phyloP scores from a whole-genome alignment of 2,888 invertebrate species.

The Chrysomela aeneicollis region DNA sequence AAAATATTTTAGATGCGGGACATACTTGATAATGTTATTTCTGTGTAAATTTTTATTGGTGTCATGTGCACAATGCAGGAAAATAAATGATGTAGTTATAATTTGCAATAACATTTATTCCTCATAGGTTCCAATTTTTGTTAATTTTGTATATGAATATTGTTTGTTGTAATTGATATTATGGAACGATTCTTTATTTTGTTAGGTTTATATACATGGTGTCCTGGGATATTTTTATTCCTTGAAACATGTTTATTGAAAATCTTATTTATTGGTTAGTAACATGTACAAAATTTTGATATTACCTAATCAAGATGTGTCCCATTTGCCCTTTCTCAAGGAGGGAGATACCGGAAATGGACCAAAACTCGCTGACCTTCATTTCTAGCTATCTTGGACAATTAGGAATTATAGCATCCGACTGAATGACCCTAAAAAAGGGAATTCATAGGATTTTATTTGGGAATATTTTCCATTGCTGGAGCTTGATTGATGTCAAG shows the following conservation, averaged over 20 bases:
- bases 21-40: constrained; percentile 23
- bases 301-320: too few species aligned
- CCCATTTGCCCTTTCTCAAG: too few species aligned
- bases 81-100: constrained; percentile 19
- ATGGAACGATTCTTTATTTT: background rate
- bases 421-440: too few species aligned
- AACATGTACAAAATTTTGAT: too few species aligned
- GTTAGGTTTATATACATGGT: background rate
- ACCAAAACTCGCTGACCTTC: background rate
- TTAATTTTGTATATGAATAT: background rate
- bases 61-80: constrained; percentile 31
- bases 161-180: background rate
- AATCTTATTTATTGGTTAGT: too few species aligned
- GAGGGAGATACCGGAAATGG: background rate
- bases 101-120: constrained; percentile 9
- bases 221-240: background rate
- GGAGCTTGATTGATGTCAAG: too few species aligned
- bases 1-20: constrained; percentile 30
- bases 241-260: constrained; percentile 5
- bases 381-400: too few species aligned
- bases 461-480: too few species aligned
- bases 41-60: constrained; percentile 28
- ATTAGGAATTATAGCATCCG: too few species aligned
- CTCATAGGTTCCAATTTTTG: background rate
- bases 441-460: too few species aligned